A percentile compares a stretch with the other conserved stretches of the same genome.
These are phyloP conservation scores for Dryococelus australis DNA, from an alignment of 2,888 invertebrate species.

Conservation along the genomic window DNA sequence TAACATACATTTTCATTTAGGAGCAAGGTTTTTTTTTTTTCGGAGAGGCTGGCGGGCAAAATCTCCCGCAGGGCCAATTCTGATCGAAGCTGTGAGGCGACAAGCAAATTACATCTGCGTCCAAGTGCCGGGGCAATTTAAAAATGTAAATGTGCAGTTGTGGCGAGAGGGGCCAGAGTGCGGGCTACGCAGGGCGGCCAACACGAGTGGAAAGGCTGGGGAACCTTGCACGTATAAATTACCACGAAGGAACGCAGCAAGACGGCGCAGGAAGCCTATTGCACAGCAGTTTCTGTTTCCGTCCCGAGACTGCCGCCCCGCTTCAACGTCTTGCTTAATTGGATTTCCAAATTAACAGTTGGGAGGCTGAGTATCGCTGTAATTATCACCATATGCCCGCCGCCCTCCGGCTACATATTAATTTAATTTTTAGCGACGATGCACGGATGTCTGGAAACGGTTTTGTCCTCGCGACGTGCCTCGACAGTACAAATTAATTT, in stretches of 20 bases:
- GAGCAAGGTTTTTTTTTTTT: neutral
- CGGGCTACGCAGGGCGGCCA: neutral
- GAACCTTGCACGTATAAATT: neutral
- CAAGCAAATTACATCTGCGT: slow-evolving; percentile 8
- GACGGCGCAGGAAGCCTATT: neutral
- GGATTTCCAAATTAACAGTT: too few species aligned
- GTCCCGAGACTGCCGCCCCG: too few species aligned
- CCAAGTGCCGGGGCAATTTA: slow-evolving; percentile 16
- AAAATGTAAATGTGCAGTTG: neutral
- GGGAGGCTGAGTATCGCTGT: too few species aligned
- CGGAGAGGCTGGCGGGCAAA: neutral
- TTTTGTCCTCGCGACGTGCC: too few species aligned
- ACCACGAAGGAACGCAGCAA: neutral
- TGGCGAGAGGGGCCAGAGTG: too few species aligned
- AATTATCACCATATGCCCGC: too few species aligned
- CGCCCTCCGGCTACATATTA: too few species aligned
- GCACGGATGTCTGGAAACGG: too few species aligned
- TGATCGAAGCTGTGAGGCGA: neutral
- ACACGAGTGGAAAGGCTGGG: neutral
- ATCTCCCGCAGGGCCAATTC: neutral
- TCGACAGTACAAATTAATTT: too few species aligned
- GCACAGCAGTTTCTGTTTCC: too few species aligned
- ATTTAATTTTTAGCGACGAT: too few species aligned
- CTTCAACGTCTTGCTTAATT: too few species aligned
- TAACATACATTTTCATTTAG: neutral